Conservation (phyloP, 2,797 vertebrate species). For the Ibycter americanus region DNA sequence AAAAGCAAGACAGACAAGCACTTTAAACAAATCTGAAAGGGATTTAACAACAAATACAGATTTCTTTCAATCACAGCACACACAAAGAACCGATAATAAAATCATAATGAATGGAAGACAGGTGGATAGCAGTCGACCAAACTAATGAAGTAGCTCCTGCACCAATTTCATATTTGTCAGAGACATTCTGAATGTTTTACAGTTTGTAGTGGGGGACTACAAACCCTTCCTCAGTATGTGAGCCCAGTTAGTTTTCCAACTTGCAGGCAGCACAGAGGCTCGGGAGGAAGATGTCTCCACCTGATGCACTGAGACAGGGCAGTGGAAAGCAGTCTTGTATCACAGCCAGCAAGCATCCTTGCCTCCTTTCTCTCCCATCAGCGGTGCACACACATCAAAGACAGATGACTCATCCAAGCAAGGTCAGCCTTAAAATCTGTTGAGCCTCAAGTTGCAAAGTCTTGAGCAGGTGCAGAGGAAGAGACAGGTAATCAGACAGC, state of each 20-base stretch:
- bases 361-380: background rate
- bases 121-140: background rate
- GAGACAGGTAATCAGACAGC: background rate
- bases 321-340: background rate
- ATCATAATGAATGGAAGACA: background rate
- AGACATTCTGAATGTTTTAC: background rate
- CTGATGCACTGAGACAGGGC: background rate
- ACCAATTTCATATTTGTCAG: background rate
- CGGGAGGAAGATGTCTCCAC: background rate
- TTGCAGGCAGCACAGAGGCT: background rate
- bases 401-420: background rate
- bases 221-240: background rate
- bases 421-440: background rate
- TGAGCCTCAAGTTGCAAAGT: background rate
- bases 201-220: background rate
- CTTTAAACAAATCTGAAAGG: background rate
- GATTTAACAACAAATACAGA: background rate
- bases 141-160: background rate
- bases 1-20: background rate
- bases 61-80: background rate
- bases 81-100: background rate
- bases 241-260: background rate
- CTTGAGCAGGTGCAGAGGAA: background rate
- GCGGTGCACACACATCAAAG: background rate
- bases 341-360: background rate